Base-by-base conservation (phyloP, 2,888 invertebrate species). In the Limnephilus marmoratus region DNA sequence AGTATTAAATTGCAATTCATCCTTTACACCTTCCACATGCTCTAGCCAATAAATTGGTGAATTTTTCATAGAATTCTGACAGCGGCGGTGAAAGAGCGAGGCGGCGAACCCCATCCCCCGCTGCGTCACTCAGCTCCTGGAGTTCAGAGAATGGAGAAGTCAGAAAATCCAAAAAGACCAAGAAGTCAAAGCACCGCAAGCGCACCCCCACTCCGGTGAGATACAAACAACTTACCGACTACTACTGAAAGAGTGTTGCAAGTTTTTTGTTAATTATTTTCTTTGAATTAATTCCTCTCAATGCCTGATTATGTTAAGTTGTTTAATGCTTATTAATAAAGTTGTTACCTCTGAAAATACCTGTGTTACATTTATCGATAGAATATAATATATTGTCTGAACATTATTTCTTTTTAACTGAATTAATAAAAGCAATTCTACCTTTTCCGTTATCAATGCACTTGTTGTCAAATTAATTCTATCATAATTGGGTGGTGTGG, bases 171-270 rank as follows among this genome's bases (percentile, higher is more conserved):
- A 96, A 95, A 94, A 96, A 96, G 94, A 96, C 95, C 93, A 96
- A 96, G 94, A 96, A 96, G 94, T 96, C 96, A 94, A 95, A 95
- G 92, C 95, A 95, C n/a, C 95, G 95, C 90, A 96, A 95, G 94
- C 95, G 95, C 93, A 95, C 96, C 92, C 96, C 96, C 94, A 94
- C 95, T 95, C 94, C 94, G 93, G 93, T 93, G 81, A 93, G 92
- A 85, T 24, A 68, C 85, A 34, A 87, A 91, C 91, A 89, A n/a
- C 85, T 85, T 82, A 53, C 53, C 91, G 91, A 45, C 81, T 34
- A 53, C 82, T 34, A 82, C 82, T 82, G 34, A 86, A 41, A 41
- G 49, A 45, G 45, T 29, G 45, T 83, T 87, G 34, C 24, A 41
- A 86, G 34, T 24, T 86, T 86, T 45, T 13, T 53, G 24, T 41